Evolutionary conservation across 2,113 vertebrate species (phyloP).

Genomic region (Charadrius vociferus): DNA sequence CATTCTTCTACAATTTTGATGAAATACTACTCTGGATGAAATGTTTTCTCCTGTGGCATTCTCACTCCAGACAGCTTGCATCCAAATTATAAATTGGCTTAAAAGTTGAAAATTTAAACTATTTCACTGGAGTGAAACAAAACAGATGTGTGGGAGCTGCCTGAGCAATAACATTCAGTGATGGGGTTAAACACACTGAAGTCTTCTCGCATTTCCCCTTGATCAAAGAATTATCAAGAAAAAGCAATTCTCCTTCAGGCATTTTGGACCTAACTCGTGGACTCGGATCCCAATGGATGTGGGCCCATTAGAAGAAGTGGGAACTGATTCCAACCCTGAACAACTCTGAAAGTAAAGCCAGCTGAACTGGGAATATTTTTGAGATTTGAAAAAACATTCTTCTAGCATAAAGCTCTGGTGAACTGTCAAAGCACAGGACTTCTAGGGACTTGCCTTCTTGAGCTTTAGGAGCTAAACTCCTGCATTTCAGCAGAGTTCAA

Average conservation of each 20-base stretch:
- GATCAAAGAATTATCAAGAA: neutral
- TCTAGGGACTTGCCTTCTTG: too few species aligned
- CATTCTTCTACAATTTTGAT: neutral
- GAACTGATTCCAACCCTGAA: neutral
- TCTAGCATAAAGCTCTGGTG: neutral
- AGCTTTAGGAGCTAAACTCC: neutral
- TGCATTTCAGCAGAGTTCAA: neutral
- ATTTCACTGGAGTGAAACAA: neutral
- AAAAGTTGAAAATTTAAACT: neutral
- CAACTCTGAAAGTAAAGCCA: neutral
- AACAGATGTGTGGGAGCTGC: neutral
- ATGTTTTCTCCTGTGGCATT: neutral
- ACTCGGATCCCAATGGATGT: accelerated
- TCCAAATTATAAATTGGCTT: neutral
- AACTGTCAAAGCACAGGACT: neutral
- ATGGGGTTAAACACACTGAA: neutral
- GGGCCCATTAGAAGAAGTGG: neutral
- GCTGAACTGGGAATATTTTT: neutral
- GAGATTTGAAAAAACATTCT: neutral
- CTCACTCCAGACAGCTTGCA: neutral
- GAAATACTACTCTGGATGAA: neutral
- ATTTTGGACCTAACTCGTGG: neutral
- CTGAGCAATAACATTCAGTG: accelerated
- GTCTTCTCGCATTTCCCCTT: neutral
- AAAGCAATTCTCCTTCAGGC: neutral